phyloP scores from a whole-genome alignment of 2,888 invertebrate species.

The Zootermopsis nevadensis region DNA sequence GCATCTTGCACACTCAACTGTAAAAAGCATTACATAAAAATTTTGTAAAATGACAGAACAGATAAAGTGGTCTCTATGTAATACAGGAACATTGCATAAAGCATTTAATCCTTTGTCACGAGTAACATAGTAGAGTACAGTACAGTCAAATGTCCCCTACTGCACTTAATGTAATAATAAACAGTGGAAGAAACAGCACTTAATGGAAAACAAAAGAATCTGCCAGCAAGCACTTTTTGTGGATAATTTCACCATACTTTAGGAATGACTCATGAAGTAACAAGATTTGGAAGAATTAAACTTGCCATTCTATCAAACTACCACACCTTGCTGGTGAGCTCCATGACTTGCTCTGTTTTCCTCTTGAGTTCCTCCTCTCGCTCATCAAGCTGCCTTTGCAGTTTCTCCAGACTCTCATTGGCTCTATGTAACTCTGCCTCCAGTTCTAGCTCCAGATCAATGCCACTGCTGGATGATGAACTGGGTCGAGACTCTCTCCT shows the following conservation, averaged over 20 bases:
- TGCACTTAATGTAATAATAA: no score
- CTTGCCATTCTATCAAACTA: no score
- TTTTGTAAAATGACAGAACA: no score
- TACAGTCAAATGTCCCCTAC: background rate
- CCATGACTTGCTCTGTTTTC: slow-evolving; percentile 81
- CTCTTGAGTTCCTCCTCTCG: slow-evolving; percentile 84
- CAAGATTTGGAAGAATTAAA: no score
- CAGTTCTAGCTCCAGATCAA: slow-evolving; percentile 55
- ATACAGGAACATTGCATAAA: no score
- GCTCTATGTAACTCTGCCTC: slow-evolving; percentile 62
- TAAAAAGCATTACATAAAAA: background rate
- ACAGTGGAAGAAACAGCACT: no score
- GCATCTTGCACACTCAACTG: slow-evolving; percentile 65
- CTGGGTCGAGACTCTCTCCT: slow-evolving; percentile 59
- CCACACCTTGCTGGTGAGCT: slow-evolving; percentile 83
- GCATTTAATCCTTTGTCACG: no score
- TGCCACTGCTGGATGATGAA: slow-evolving; percentile 46
- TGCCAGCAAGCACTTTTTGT: no score
- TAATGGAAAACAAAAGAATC: no score
- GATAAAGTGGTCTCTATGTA: no score
- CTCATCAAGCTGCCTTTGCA: slow-evolving; percentile 79
- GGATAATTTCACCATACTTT: no score
- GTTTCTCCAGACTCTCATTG: slow-evolving; percentile 70
- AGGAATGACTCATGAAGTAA: no score
- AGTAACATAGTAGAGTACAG: background rate